A percentile compares a stretch with the other conserved stretches of the same genome.
Evolutionary conservation across 2,888 invertebrate genomes (phyloP).

Genomic region (Hydropsyche betteni): DNA sequence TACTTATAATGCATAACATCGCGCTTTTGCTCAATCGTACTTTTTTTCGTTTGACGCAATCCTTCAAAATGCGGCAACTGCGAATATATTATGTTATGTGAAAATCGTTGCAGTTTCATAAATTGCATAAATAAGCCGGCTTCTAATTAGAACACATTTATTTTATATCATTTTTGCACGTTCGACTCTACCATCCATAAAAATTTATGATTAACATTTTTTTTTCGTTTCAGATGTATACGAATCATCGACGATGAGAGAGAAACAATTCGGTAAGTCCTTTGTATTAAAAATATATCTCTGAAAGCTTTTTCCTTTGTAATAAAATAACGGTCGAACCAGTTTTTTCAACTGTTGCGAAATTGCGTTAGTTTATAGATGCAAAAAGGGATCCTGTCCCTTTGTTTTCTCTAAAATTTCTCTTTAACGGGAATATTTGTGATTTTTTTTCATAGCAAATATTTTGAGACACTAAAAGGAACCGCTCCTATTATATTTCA

Average conservation of each 20-base stretch:
- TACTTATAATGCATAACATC: no score
- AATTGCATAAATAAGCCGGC: no score
- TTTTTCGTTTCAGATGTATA: constrained; percentile 49
- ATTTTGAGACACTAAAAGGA: background rate
- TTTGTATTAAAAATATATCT: constrained; percentile 22
- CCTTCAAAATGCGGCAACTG: no score
- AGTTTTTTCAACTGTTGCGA: background rate
- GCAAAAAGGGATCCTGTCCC: no score
- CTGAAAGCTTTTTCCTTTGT: background rate
- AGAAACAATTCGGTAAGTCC: constrained; percentile 49
- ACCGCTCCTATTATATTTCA: constrained; percentile 5
- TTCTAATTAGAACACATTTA: no score
- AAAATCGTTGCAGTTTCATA: no score
- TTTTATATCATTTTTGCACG: background rate
- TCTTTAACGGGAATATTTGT: constrained; percentile 15
- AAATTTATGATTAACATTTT: background rate
- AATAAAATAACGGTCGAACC: constrained; percentile 15
- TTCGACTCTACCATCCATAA: background rate
- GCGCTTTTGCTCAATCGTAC: no score
- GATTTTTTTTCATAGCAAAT: background rate
- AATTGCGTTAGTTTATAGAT: no score
- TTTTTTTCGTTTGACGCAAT: no score
- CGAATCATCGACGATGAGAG: constrained; percentile 50
- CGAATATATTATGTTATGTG: no score
- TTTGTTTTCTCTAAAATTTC: no score